Percentiles rank a stretch among this genome's conserved stretches.
Evolutionary conservation across 2,888 invertebrate genomes (phyloP).

Genomic region (Ennomos quercinarius): DNA sequence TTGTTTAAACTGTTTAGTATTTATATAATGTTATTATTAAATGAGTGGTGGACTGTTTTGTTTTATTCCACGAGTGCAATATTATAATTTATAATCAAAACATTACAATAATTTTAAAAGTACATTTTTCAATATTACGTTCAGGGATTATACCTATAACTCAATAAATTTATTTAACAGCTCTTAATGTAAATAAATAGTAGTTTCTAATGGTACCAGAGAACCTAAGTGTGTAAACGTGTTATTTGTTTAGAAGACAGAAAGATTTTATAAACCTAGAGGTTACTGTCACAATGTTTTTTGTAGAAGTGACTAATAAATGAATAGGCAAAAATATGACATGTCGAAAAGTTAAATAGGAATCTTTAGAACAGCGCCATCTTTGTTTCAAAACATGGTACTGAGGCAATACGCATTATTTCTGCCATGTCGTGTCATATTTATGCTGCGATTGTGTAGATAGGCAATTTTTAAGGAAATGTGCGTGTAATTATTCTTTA

Average conservation of each 20-base stretch:
- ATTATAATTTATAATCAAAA: no score
- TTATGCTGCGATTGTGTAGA: slow-evolving; percentile 15
- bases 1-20: no score
- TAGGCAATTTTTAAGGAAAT: slow-evolving; percentile 27
- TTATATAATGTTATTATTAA: no score
- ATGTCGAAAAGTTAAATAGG: not conserved
- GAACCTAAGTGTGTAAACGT: slow-evolving; percentile 16
- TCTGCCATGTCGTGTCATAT: slow-evolving; percentile 2
- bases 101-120: no score
- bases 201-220: slow-evolving; percentile 4
- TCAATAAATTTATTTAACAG: not conserved
- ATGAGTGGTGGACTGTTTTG: no score
- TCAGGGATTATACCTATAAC: no score
- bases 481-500: not conserved
- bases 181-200: slow-evolving; percentile 2
- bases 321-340: slow-evolving; percentile 13
- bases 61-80: no score
- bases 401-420: not conserved
- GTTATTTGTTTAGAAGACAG: slow-evolving; percentile 41
- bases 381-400: not conserved
- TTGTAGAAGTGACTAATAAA: slow-evolving; percentile 52
- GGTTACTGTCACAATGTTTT: slow-evolving; percentile 45
- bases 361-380: not conserved
- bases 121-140: no score
- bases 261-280: slow-evolving; percentile 51